Base-by-base conservation (phyloP, 2,113 vertebrate species). In the Colaptes auratus region DNA sequence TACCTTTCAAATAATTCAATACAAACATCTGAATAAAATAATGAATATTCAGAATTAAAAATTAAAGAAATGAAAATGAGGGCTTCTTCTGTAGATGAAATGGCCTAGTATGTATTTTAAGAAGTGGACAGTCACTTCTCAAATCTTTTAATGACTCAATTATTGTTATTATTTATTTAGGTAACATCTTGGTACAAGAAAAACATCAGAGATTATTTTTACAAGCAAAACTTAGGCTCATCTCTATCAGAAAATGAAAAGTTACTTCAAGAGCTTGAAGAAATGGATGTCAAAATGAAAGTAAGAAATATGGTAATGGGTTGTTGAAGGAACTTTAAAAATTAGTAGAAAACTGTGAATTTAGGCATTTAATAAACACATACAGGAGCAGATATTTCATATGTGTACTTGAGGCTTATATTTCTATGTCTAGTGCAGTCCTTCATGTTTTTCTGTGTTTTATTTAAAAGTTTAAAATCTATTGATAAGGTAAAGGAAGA, bases 121-220 rank as follows among this genome's bases (percentile, higher is more conserved):
- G 73, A 33, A 21, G 63, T 23, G 14, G 30, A 21, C 3, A 72
- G 58, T n/a, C 8, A 20, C 35, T 93, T 93, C 12, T 86, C 33
- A 84, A 58, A 36, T 64, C 86, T 80, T 74, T 77, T 10, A 56
- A 33, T 76, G 81, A 76, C 66, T 33, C 66, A 70, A 25, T 90
- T 77, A 0, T 70, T 92, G 94, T 67, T 89, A 58, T 27, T 73
- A 93, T 86, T 93, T 86, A 42, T 59, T 72, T 95, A 99, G 98
- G 97, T 98, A 82, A 98, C 96, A 48, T 96, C 95, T n/a, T 98
- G 98, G 98, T 98, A 98, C 93, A 97, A 97, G 88, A 96, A 98
- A 91, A 97, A 97, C 13, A 96, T 97, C 65, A 97, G 96, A 69
- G 92, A 96, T 75, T 97, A 97, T 92, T 95, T 99, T 86, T 93